Conservation (phyloP, 1,140 invertebrate genomes). For the Psilanteris sp. region DNA sequence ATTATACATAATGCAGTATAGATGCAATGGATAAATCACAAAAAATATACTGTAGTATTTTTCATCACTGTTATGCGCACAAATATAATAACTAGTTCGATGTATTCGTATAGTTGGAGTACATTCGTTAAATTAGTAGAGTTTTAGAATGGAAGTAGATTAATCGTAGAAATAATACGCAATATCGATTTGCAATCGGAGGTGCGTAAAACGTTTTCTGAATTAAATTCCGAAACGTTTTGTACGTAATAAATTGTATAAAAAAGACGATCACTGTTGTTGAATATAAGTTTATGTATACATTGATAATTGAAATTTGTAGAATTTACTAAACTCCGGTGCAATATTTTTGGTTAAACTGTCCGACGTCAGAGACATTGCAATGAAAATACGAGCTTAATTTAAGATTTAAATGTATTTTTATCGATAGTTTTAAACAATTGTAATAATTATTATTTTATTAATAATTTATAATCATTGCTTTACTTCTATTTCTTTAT, state of each 20-base stretch:
- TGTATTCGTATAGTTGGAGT: conserved; percentile 55
- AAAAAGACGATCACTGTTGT: conserved; percentile 15
- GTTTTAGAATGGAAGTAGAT: conserved; percentile 50
- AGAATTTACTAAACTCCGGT: conserved; percentile 38
- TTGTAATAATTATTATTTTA: no score
- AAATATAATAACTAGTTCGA: conserved; percentile 63
- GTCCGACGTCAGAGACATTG: conserved; percentile 7
- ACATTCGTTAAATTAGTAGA: conserved; percentile 58
- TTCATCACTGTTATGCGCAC: conserved; percentile 64
- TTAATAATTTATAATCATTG: no score
- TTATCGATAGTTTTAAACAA: conserved; percentile 36
- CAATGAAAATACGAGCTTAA: conserved; percentile 27
- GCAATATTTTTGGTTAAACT: conserved; percentile 56
- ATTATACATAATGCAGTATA: no score
- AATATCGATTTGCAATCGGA: conserved; percentile 61
- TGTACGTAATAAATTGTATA: conserved; percentile 30
- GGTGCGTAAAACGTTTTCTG: conserved; percentile 41
- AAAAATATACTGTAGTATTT: conserved; percentile 60
- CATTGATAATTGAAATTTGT: conserved; percentile 19
- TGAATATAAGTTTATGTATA: conserved; percentile 34
- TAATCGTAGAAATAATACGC: conserved; percentile 51
- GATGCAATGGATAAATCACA: no score
- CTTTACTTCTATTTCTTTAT: no score
- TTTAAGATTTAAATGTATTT: conserved; percentile 7
- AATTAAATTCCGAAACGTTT: conserved; percentile 33